phyloP scores from a whole-genome alignment of 1,140 invertebrate species.

The Zaprionus africanus region DNA sequence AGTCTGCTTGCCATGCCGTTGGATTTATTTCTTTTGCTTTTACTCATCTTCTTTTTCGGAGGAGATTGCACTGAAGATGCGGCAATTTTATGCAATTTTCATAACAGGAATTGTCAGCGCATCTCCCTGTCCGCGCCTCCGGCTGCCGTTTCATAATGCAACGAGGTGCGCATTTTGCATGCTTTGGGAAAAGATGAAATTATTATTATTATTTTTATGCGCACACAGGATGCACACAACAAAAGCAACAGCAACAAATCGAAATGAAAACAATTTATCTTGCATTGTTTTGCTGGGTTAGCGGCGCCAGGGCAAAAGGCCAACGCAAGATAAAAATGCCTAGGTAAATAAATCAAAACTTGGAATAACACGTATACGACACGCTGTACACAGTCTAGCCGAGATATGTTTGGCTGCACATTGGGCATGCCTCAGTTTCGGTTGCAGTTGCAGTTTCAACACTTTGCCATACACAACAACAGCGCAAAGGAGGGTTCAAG shows the following conservation, averaged over 20 bases:
- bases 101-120: slow-evolving; percentile 61
- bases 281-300: slow-evolving; percentile 20
- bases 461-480: slow-evolving; percentile 48
- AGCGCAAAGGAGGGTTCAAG: slow-evolving; percentile 9
- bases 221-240: slow-evolving; percentile 44
- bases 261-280: slow-evolving; percentile 55
- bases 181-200: slow-evolving; percentile 70
- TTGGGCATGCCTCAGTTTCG: slow-evolving; percentile 57
- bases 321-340: slow-evolving; percentile 60
- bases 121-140: slow-evolving; percentile 32
- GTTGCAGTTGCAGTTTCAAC: slow-evolving; percentile 53
- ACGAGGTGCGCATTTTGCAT: slow-evolving; percentile 47
- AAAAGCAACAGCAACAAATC: slow-evolving; percentile 22
- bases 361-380: slow-evolving; percentile 74
- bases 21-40: slow-evolving; percentile 22
- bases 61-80: slow-evolving; percentile 66
- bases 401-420: slow-evolving; percentile 43
- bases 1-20: slow-evolving; percentile 20
- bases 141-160: slow-evolving; percentile 72
- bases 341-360: slow-evolving; percentile 77
- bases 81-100: slow-evolving; percentile 72
- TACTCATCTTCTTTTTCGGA: slow-evolving; percentile 18
- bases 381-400: slow-evolving; percentile 43
- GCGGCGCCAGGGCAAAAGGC: slow-evolving; percentile 50
- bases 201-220: slow-evolving; percentile 36